These are phyloP conservation scores for Heteronetta atricapilla DNA, from an alignment of 2,113 vertebrate genomes.

Conservation along the genomic window DNA sequence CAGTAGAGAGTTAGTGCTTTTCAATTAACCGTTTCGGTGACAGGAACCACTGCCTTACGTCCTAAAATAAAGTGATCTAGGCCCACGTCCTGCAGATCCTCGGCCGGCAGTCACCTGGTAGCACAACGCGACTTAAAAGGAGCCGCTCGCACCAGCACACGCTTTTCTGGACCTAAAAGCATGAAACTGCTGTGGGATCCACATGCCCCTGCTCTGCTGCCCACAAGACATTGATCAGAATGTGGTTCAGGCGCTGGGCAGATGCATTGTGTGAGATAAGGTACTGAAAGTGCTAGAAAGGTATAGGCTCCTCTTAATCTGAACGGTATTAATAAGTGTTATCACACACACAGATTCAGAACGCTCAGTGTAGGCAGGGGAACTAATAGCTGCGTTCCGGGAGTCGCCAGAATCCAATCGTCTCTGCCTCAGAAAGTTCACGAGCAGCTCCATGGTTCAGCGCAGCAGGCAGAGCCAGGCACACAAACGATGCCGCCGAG, in stretches of 20 bases:
- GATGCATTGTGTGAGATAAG: not conserved
- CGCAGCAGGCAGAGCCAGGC: not conserved
- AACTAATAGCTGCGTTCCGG: not conserved
- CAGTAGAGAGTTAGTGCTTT: conserved; percentile 20
- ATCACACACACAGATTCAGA: not conserved
- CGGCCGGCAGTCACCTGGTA: not conserved
- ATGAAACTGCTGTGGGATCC: not conserved
- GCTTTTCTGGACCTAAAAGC: not conserved
- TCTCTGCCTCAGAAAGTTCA: not conserved
- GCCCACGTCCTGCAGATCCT: not conserved
- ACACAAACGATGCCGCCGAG: not conserved
- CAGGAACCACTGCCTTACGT: conserved; percentile 3
- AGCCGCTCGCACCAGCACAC: not conserved
- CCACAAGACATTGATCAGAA: not conserved
- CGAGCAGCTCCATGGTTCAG: not conserved
- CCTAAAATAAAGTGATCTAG: conserved; percentile 1
- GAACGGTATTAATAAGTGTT: conserved; percentile 13
- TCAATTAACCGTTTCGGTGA: conserved; percentile 59
- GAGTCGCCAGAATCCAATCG: conserved; percentile 18
- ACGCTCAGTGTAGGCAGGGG: not conserved
- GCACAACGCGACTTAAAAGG: not conserved
- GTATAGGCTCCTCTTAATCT: not conserved
- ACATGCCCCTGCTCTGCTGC: not conserved
- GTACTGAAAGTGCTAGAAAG: not conserved
- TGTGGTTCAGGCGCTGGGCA: not conserved